phyloP scores from a whole-genome alignment of 92 coral and sea anemone species.

The Actinostola sp. region DNA sequence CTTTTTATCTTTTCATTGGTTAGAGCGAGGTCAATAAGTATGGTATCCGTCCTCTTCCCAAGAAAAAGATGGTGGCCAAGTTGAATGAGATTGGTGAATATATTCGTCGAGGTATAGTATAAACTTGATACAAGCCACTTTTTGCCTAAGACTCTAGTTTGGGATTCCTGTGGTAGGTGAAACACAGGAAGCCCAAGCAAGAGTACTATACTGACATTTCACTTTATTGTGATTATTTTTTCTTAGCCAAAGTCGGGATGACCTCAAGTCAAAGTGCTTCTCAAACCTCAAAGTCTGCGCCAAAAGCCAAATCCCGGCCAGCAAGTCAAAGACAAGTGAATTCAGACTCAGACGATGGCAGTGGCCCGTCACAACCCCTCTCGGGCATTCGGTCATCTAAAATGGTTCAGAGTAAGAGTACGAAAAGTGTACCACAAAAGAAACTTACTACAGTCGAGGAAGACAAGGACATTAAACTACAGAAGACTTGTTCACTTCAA shows the following conservation, averaged over 20 bases:
- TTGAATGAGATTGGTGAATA: constrained; percentile 82
- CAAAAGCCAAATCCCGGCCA: not conserved
- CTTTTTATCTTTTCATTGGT: not conserved
- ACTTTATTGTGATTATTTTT: not conserved
- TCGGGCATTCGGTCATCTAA: not conserved
- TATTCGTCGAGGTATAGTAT: constrained; percentile 72
- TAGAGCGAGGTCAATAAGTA: constrained; percentile 71
- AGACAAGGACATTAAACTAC: not conserved
- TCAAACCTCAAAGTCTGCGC: not conserved
- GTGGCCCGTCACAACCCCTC: not conserved
- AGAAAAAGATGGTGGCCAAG: constrained; percentile 88
- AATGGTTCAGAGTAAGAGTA: not conserved
- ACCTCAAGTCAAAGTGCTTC: not conserved
- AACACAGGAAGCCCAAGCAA: no score
- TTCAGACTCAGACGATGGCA: constrained; percentile 36
- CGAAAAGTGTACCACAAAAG: not conserved
- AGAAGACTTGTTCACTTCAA: not conserved
- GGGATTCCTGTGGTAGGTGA: no score
- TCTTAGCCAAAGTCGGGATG: not conserved
- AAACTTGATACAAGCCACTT: not conserved
- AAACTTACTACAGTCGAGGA: not conserved
- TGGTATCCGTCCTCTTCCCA: constrained; percentile 92
- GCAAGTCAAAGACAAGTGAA: constrained; percentile 26
- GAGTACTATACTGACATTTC: no score
- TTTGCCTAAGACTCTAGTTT: no score